Evolutionary conservation across 37 sponge, comb jelly and placozoan species (phyloP).

Genomic region (Theonella swinhoei): DNA sequence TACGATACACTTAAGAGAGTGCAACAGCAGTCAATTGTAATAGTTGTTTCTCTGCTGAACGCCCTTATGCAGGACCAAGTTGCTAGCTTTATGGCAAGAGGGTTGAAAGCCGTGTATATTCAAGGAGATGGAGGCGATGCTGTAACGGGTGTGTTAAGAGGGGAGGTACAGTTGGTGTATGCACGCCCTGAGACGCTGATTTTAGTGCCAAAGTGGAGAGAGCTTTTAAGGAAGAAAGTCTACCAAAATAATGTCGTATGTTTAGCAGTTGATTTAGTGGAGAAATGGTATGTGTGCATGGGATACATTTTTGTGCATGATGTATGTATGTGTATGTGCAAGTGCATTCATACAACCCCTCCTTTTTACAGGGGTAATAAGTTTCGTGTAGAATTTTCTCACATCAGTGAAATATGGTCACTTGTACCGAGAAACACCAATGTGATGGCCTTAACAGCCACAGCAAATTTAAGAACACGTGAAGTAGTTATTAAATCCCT

Average conservation of each 20-base stretch:
- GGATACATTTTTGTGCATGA: too few species aligned
- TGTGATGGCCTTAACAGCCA: conserved; percentile 63
- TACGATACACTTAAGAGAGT: conserved; percentile 5
- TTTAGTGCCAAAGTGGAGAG: conserved; percentile 2
- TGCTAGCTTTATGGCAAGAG: not conserved
- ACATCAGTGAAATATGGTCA: conserved; percentile 19
- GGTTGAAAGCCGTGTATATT: conserved; percentile 16
- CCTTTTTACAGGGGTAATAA: conserved; percentile 21
- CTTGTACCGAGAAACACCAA: conserved; percentile 1
- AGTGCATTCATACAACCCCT: not conserved
- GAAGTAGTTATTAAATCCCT: conserved; percentile 6
- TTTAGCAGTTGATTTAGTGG: conserved; percentile 26
- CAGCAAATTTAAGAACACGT: conserved; percentile 16
- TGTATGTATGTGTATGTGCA: too few species aligned
- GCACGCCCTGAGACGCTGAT: conserved; percentile 21
- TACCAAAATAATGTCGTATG: not conserved
- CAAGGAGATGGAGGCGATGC: not conserved
- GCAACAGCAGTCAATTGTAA: not conserved
- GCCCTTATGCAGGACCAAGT: conserved; percentile 37
- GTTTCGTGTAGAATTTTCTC: conserved; percentile 39
- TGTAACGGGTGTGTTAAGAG: not conserved
- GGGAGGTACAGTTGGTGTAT: conserved; percentile 20
- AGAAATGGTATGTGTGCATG: conserved; percentile 11
- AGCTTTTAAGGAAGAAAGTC: not conserved
- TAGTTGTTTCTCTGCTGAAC: conserved; percentile 32